A percentile compares a stretch with the other conserved stretches of the same genome.
phyloP scores from a whole-genome alignment of 2,113 vertebrate species.

The Calonectris borealis region DNA sequence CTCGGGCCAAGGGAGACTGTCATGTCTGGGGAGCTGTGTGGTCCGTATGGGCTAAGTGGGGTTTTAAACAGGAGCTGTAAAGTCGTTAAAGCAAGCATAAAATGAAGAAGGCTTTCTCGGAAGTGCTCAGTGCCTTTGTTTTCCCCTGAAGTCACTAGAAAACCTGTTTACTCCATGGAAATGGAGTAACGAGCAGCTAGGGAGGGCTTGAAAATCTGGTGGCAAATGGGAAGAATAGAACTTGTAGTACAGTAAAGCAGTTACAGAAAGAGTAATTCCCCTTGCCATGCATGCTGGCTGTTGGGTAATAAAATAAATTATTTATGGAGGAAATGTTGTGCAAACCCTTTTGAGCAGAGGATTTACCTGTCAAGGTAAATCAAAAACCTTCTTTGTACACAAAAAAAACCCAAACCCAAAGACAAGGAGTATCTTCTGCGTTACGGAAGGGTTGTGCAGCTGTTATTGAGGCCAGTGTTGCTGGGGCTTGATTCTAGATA shows the following conservation, averaged over 20 bases:
- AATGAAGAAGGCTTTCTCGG: neutral
- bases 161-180: neutral
- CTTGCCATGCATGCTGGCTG: neutral
- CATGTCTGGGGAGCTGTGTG: neutral
- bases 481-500: neutral
- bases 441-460: neutral
- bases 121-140: neutral
- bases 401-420: neutral
- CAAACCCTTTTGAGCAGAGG: neutral
- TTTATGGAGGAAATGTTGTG: neutral
- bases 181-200: neutral
- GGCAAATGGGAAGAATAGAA: neutral
- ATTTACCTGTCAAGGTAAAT: neutral
- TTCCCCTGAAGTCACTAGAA: neutral
- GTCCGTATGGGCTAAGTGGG: accelerated
- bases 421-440: neutral
- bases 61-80: neutral
- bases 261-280: neutral
- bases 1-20: accelerated
- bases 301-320: neutral
- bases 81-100: neutral
- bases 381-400: neutral
- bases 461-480: neutral
- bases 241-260: neutral
- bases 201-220: neutral